phyloP scores from a whole-genome alignment of 2,888 invertebrate genomes.

The Pheosia tremula region DNA sequence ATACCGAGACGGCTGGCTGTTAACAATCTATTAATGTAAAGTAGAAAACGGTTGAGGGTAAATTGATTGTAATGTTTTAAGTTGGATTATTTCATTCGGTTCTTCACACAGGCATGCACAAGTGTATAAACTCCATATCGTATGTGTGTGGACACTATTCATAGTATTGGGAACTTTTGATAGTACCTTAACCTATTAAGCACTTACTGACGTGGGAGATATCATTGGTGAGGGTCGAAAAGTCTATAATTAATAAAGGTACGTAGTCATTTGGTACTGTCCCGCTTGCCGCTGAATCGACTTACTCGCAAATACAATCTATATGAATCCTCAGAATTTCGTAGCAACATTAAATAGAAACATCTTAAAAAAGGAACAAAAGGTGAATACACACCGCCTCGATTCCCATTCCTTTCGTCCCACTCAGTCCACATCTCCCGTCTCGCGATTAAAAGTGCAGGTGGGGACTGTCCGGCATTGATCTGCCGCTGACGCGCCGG shows the following conservation, averaged over 20 bases:
- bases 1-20: slow-evolving; percentile 33
- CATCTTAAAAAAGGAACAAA: slow-evolving; percentile 37
- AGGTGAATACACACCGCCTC: slow-evolving; percentile 42
- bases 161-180: too few species aligned
- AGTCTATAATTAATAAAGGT: too few species aligned
- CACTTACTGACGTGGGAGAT: too few species aligned
- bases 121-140: too few species aligned
- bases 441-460: slow-evolving; percentile 80
- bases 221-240: too few species aligned
- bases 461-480: slow-evolving; percentile 80
- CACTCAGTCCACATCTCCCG: slow-evolving; percentile 14
- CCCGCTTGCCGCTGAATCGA: too few species aligned
- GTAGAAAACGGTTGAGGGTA: slow-evolving; percentile 4
- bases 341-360: slow-evolving; percentile 9
- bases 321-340: too few species aligned
- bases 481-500: slow-evolving; percentile 76
- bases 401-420: slow-evolving; percentile 17
- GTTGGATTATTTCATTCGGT: background rate
- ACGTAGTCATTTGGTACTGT: too few species aligned
- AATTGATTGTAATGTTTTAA: slow-evolving; percentile 12
- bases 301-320: too few species aligned
- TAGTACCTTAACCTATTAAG: too few species aligned
- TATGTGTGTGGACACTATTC: too few species aligned
- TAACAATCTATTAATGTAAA: background rate
- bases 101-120: background rate